Percentiles rank a stretch among this genome's conserved stretches.
Evolutionary conservation across 2,888 invertebrate genomes (phyloP).

Genomic region (Cistogaster globosa): DNA sequence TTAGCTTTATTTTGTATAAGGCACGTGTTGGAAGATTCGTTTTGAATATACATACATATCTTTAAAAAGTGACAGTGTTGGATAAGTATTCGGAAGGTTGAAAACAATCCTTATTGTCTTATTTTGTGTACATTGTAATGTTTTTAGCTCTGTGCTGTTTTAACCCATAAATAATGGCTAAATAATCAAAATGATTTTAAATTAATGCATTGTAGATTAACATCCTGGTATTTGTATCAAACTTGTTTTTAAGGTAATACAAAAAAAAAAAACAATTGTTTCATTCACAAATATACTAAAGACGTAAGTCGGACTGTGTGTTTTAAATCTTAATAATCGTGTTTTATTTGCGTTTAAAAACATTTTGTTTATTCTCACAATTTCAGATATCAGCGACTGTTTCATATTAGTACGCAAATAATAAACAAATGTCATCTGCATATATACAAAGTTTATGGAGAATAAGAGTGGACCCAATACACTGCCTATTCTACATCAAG

Average conservation of each 20-base stretch:
- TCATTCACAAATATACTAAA: not conserved
- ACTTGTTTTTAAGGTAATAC: too few species aligned
- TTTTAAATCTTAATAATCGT: not conserved
- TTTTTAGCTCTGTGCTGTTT: too few species aligned
- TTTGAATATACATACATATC: slow-evolving; percentile 1
- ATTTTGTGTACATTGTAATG: too few species aligned
- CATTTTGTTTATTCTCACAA: not conserved
- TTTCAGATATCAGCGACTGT: not conserved
- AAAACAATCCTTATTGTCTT: too few species aligned
- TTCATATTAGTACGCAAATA: not conserved
- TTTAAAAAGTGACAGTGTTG: not conserved
- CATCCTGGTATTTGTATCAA: too few species aligned
- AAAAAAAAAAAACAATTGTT: not conserved
- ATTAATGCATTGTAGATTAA: too few species aligned
- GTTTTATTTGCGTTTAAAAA: not conserved
- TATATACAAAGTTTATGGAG: not conserved
- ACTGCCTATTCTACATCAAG: too few species aligned
- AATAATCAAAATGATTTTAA: too few species aligned
- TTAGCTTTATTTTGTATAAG: too few species aligned
- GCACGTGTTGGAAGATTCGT: not conserved
- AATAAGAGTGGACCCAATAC: too few species aligned
- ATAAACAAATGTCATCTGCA: not conserved
- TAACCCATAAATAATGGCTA: too few species aligned
- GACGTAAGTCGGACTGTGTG: not conserved
- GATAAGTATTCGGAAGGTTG: slow-evolving; percentile 1